Base-by-base conservation (phyloP, 2,888 invertebrate genomes). In the Geotrupes spiniger region DNA sequence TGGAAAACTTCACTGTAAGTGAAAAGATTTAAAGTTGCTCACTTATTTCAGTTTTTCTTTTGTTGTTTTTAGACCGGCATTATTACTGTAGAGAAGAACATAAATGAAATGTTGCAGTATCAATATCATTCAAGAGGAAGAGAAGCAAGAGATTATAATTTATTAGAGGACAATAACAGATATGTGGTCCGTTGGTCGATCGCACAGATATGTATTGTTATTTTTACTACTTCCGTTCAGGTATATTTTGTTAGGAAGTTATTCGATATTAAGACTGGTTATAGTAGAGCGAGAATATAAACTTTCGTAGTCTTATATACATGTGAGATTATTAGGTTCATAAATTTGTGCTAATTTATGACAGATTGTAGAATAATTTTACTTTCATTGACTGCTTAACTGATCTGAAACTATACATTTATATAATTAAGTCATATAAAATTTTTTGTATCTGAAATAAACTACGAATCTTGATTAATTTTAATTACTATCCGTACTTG, bases 181-280 rank as follows among this genome's bases (percentile, higher is more conserved):
- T 93, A 93, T 70, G 89, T 96, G n/a, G 80, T 88, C 52, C 84
- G 84, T 51, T 95, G 94, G 90, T 95, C 96, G 0, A 62, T 94
- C 2, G 78, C 86, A 41, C 94, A 95, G 76, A 90, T 94, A 57
- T 48, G 87, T 16, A 87, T 94, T 1, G 89, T 96, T 53, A 74
- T 87, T 39, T 78, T 83, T 1, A 89, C 93, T 0, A 89, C 89
- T 6, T 78, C 85, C 1, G 69, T 87, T 38, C 91, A 91, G 74
- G 92, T 94, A 1, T 90, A 85, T 70, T 94, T 94, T 71, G 88
- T 96, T 9, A 81, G 91, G 55, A 90, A 92, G 75, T 75, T 96
- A 8, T 96, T 96, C 69, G 88, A 91, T 65, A 82, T 86, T 0
- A 89, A 87, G 67, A 75, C 80, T 25, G 82, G 83, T 48, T 76